Conservation (phyloP, 2,888 invertebrate species). For the Allacma fusca region DNA sequence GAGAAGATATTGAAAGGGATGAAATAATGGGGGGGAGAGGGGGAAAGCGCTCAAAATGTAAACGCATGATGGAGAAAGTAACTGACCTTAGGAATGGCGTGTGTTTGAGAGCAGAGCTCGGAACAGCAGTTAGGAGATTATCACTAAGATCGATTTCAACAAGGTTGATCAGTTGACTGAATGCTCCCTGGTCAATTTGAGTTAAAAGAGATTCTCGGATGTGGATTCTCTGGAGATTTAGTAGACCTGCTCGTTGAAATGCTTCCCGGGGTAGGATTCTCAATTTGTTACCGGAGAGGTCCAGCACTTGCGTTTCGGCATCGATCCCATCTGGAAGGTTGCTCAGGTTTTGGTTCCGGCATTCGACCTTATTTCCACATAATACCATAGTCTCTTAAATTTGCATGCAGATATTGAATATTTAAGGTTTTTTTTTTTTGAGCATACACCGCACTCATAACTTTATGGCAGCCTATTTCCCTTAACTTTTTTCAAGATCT, state of each 20-base stretch:
- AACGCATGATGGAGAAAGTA: not conserved
- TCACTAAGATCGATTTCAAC: conserved; percentile 88
- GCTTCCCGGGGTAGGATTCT: conserved; percentile 83
- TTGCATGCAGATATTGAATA: no score
- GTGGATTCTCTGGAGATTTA: conserved; percentile 87
- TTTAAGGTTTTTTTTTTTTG: no score
- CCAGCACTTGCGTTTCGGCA: conserved; percentile 88
- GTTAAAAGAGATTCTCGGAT: conserved; percentile 84
- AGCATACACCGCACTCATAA: no score
- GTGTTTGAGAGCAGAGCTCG: conserved; percentile 79
- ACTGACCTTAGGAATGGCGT: conserved; percentile 77
- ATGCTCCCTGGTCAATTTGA: conserved; percentile 84
- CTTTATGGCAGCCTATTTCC: no score
- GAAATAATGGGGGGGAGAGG: not conserved
- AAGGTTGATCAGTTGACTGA: conserved; percentile 85
- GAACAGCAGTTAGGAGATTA: conserved; percentile 82
- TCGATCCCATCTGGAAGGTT: conserved; percentile 86
- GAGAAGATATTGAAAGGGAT: not conserved
- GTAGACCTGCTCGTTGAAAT: conserved; percentile 80
- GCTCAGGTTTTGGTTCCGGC: conserved; percentile 82
- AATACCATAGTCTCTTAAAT: no score
- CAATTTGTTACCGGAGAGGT: conserved; percentile 86
- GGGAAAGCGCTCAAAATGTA: not conserved
- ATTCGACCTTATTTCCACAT: conserved; percentile 74
- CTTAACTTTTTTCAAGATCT: no score